phyloP scores from a whole-genome alignment of 2,113 vertebrate genomes.

The Rattus rattus region DNA sequence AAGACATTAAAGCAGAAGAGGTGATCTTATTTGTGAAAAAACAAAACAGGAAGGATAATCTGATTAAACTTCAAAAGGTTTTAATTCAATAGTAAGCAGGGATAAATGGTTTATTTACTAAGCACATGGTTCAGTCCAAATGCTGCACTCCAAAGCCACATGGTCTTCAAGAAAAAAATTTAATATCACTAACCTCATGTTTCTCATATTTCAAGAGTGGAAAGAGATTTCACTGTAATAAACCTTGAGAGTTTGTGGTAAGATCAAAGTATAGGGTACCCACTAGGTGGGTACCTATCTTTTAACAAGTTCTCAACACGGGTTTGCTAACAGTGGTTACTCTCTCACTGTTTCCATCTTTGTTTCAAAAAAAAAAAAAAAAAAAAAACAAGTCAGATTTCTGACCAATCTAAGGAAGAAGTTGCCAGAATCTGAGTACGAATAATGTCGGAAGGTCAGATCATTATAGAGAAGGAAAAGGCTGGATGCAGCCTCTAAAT shows the following conservation, averaged over 20 bases:
- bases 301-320: neutral
- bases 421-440: neutral
- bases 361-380: neutral
- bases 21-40: neutral
- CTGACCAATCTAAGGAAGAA: neutral
- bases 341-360: neutral
- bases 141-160: neutral
- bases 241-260: neutral
- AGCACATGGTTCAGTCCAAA: neutral
- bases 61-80: constrained; percentile 9
- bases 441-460: neutral
- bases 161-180: neutral
- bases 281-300: neutral
- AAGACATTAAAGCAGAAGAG: neutral
- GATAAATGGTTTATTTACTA: neutral
- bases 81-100: neutral
- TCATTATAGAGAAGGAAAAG: constrained; percentile 6
- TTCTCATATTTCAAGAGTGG: neutral
- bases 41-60: neutral
- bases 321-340: neutral
- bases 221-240: neutral
- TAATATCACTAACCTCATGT: neutral
- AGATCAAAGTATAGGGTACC: neutral
- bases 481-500: constrained; percentile 47
- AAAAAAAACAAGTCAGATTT: constrained; percentile 29